These are phyloP conservation scores for Yponomeuta plumbellus DNA, from an alignment of 2,888 invertebrate genomes.

Conservation along the genomic window DNA sequence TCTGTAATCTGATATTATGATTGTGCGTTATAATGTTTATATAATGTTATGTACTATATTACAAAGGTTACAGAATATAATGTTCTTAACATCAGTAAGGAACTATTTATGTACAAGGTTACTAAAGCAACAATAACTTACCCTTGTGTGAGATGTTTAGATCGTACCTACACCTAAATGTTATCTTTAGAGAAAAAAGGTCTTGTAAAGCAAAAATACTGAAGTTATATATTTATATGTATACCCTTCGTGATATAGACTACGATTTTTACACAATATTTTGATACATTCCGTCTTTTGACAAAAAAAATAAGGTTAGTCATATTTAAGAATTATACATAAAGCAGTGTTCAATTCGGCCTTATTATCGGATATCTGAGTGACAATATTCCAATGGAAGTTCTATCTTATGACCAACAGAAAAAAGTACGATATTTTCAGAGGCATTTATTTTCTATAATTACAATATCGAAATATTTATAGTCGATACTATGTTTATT, in stretches of 20 bases:
- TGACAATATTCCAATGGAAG: not conserved
- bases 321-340: not conserved
- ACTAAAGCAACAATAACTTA: too few relatives aligned
- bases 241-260: not conserved
- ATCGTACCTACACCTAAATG: not conserved
- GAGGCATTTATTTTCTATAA: too few relatives aligned
- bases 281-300: conserved; percentile 14
- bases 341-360: too few relatives aligned
- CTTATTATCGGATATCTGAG: too few relatives aligned
- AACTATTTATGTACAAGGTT: too few relatives aligned
- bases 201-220: not conserved
- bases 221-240: conserved; percentile 3
- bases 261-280: conserved; percentile 5
- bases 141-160: too few relatives aligned
- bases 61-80: not conserved
- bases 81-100: too few relatives aligned
- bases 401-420: too few relatives aligned
- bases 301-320: not conserved
- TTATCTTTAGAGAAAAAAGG: not conserved
- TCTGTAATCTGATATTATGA: not conserved
- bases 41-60: conserved; percentile 8
- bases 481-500: not conserved
- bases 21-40: conserved; percentile 7
- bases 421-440: too few relatives aligned
- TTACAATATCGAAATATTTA: too few relatives aligned